Evolutionary conservation across 2,113 vertebrate species (phyloP).

Genomic region (Eretmochelys imbricata): DNA sequence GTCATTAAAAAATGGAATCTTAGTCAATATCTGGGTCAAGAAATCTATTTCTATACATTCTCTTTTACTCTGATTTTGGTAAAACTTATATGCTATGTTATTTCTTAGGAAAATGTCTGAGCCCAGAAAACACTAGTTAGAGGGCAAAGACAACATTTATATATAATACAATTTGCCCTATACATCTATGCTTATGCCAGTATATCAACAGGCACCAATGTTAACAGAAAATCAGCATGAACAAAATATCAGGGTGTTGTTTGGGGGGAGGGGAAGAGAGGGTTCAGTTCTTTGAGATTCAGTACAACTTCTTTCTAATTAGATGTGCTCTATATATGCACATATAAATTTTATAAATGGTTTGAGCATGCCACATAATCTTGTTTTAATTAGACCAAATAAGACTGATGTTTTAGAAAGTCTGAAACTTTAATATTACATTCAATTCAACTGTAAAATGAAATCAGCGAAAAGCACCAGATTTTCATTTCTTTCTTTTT

Average conservation of each 20-base stretch:
- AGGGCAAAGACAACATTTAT: neutral
- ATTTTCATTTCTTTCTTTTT: neutral
- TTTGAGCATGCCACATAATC: conserved; percentile 57
- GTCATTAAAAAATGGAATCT: neutral
- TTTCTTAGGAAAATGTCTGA: neutral
- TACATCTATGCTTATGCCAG: neutral
- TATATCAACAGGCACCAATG: neutral
- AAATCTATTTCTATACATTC: neutral
- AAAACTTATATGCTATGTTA: neutral
- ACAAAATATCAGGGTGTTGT: conserved; percentile 10
- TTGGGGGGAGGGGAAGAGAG: no score
- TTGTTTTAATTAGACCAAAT: conserved; percentile 71
- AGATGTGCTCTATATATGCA: conserved; percentile 36
- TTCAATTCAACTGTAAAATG: conserved; percentile 58
- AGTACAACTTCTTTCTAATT: conserved; percentile 53
- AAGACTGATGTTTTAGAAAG: conserved; percentile 46
- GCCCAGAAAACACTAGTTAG: neutral
- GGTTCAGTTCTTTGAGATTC: conserved; percentile 22
- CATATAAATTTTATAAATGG: conserved; percentile 63
- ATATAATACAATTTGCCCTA: neutral
- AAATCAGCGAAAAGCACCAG: neutral
- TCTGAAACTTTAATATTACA: conserved; percentile 50
- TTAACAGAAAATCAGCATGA: neutral
- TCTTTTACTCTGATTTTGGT: neutral
- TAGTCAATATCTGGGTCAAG: neutral